Conservation (phyloP, 2,113 vertebrate genomes). For the Athene cunicularia region DNA sequence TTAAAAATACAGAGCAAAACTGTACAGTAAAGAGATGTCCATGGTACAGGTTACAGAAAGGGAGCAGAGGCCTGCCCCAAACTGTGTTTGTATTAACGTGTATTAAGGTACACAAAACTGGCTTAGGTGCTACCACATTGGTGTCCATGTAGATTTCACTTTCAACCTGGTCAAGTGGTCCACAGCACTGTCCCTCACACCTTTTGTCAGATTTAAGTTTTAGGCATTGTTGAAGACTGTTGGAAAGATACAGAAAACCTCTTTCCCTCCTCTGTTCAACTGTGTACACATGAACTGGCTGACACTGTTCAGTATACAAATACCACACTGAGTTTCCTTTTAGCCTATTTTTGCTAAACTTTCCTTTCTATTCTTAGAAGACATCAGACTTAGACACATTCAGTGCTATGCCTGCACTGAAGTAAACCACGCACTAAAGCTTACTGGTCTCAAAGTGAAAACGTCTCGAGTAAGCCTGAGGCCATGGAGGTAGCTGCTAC, state of each 20-base stretch:
- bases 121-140: background rate
- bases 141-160: background rate
- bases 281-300: background rate
- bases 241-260: background rate
- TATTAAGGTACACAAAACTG: background rate
- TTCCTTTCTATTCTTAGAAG: background rate
- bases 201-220: background rate
- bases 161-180: background rate
- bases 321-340: background rate
- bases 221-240: background rate
- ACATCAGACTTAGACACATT: background rate
- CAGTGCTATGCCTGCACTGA: background rate
- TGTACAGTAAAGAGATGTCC: background rate
- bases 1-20: background rate
- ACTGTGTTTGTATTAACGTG: background rate
- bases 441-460: background rate
- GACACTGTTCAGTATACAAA: background rate
- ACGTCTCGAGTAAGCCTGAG: background rate
- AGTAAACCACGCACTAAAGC: background rate
- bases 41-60: fast-evolving
- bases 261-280: background rate
- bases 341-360: background rate
- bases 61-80: background rate
- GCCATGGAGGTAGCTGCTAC: background rate
- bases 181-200: background rate